Base-by-base conservation (phyloP, 2,888 invertebrate species). In the Clunio marinus region DNA sequence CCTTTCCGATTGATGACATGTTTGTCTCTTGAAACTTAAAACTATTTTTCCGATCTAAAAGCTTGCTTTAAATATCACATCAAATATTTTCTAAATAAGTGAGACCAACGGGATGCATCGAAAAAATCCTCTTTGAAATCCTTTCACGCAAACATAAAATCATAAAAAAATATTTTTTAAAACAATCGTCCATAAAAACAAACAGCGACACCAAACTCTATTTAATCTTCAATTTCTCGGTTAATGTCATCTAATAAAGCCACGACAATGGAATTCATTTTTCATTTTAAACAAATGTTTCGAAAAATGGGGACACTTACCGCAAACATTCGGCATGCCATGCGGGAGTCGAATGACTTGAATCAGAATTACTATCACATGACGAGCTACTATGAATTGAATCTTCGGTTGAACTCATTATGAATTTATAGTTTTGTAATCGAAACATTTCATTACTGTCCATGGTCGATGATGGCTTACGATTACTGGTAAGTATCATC, bases 301-400 rank as follows among this genome's bases (percentile, higher is more conserved):
- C 25, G 57, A 7, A 7, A 3, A 45, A 13, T 45, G 41, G 13
- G 45, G 55, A 66, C 51, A 79, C 86, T 85, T 84, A 86, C 86
- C 85, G 83, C 76, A 81, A 80, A 77, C 83, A 84, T 80, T 85
- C 84, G 76, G 81, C 82, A 76, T 83, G 84, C 85, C 85, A 85
- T 77, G 84, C 83, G 75, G 83, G 78, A 72, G 78, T 25, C 15
- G 66, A 66, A 45, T 27, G 66, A 55, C 66, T 66, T 66, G 66
- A 55, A 32, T 66, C 66, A 35, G 66, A 55, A 57, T 27, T 78
- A 72, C 74, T 76, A 70, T 69, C 70, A 68, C 69, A 71, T 70
- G 73, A 71, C 69, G 69, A 59, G 58, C 72, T 76, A 73, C 75
- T 75, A 73, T 74, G 75, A 73, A 76, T 76, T 68, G 79, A 78